phyloP scores from a whole-genome alignment of 2,797 vertebrate genomes.

The Chelmon rostratus region DNA sequence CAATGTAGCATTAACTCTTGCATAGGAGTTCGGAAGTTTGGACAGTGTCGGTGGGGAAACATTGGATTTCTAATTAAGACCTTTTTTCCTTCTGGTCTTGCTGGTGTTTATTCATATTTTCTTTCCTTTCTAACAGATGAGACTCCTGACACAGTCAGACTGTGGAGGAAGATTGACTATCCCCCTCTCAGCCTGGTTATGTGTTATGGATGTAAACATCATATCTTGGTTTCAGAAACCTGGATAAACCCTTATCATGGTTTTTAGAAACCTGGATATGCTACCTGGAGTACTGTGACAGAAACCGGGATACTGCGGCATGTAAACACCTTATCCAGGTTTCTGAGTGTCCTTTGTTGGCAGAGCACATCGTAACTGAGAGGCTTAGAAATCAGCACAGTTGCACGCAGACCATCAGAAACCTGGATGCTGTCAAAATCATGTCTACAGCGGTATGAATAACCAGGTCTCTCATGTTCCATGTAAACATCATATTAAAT shows the following conservation, averaged over 20 bases:
- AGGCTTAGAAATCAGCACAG: background rate
- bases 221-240: background rate
- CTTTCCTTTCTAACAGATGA: background rate
- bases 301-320: background rate
- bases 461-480: background rate
- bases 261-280: background rate
- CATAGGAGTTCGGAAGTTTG: slow-evolving; percentile 28
- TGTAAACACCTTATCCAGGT: background rate
- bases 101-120: background rate
- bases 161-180: slow-evolving; percentile 5
- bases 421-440: background rate
- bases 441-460: background rate
- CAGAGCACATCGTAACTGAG: background rate
- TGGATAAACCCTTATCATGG: background rate
- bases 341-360: background rate
- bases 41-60: slow-evolving; percentile 6
- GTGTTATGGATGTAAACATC: background rate
- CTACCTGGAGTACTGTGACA: background rate
- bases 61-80: slow-evolving; percentile 24
- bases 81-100: background rate
- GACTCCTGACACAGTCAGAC: background rate
- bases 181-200: slow-evolving; percentile 7
- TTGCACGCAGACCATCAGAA: background rate
- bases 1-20: slow-evolving; percentile 58
- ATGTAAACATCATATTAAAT: background rate